Evolutionary conservation across 2,797 vertebrate genomes (phyloP).

Genomic region (Acanthurus lineatus): DNA sequence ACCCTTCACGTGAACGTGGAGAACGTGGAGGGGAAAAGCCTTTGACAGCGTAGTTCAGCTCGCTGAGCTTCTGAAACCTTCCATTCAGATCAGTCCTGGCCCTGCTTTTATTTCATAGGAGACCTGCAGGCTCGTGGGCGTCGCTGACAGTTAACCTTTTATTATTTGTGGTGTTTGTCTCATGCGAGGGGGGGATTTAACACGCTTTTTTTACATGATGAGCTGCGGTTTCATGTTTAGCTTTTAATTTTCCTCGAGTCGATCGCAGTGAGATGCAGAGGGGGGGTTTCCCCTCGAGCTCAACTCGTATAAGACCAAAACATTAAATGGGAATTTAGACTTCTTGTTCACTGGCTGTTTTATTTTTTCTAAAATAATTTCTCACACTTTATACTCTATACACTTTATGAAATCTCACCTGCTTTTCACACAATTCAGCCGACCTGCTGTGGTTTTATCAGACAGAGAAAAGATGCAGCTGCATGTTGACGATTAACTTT

Average conservation of each 20-base stretch:
- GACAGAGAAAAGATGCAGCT: too few species aligned
- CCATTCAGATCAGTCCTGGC: neutral
- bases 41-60: too few species aligned
- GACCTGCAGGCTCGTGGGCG: conserved; percentile 1
- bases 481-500: too few species aligned
- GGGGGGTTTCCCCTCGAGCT: conserved; percentile 15
- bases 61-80: conserved; percentile 11
- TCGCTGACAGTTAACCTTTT: conserved; percentile 20
- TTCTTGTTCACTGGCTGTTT: neutral
- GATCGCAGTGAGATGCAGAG: neutral
- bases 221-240: conserved; percentile 17
- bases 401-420: too few species aligned
- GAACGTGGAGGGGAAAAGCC: too few species aligned
- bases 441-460: too few species aligned
- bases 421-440: too few species aligned
- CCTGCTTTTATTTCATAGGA: neutral
- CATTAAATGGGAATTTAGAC: neutral
- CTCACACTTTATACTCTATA: too few species aligned
- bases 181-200: conserved; percentile 10
- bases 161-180: conserved; percentile 14
- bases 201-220: neutral
- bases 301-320: neutral
- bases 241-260: neutral
- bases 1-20: too few species aligned
- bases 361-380: too few species aligned